Base-by-base conservation (phyloP, 2,888 invertebrate genomes). In the Theretra japonica region DNA sequence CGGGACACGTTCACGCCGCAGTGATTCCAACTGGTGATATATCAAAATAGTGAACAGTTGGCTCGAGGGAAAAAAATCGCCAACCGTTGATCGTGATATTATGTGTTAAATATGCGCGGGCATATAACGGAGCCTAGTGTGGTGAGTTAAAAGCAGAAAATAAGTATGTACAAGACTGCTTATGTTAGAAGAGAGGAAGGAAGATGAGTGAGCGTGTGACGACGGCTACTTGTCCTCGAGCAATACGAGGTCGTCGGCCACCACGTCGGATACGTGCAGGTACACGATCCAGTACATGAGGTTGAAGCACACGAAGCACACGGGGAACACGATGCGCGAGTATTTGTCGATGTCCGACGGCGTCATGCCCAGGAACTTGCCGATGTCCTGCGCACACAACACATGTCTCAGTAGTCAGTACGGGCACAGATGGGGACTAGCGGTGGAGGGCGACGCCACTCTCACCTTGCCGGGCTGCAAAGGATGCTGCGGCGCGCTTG, bases 291-390 rank as follows among this genome's bases (percentile, higher is more conserved):
- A 98, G 95, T 98, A 98, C 98, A 98, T 98, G 83, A 98, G 96
- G 95, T 99, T 99, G 96, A 99, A 99, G 94, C 98, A 97, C 82
- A 99, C 97, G 95, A 99, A 99, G 95, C 98, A 97, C 88, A 98
- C 97, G 75, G 99, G 99, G 94, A 99, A 99, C 88, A 98, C 97
- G 93, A 99, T 98, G 88, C 99, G 96, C 80, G 99, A 98, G 93
- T 99, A 99, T 95, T 99, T 99, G 96, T 99, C 99, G 93, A 99
- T 99, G 94, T 98, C 98, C 89, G 98, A 98, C 77, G 98, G 98
- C 86, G 98, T 98, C 86, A 98, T 97, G 86, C 97, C 97, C 91
- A 97, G 96, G 86, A 97, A 95, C 92, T 97, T 97, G 95, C 97
- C 97, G 90, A 97, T 97, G 93, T 98, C 97, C 95, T 95, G 88